Conservation (phyloP, 2,797 vertebrate genomes). For the Mareca strepera region DNA sequence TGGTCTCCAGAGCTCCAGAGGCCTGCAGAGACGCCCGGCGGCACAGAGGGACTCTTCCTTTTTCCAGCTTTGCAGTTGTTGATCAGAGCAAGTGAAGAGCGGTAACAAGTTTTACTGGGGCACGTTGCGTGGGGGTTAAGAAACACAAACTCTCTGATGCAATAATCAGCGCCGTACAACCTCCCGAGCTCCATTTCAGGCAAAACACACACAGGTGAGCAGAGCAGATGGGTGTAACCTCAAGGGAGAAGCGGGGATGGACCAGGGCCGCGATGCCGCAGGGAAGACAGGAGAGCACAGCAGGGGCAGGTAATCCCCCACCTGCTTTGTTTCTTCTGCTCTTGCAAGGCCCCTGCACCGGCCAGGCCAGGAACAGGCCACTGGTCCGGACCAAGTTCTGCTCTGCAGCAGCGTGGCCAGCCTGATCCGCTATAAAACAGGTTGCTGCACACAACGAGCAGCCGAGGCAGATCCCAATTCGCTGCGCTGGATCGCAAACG, state of each 20-base stretch:
- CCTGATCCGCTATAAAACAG: background rate
- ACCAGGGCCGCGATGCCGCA: fast-evolving
- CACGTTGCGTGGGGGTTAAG: background rate
- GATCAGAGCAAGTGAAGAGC: constrained; percentile 30
- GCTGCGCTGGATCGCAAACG: background rate
- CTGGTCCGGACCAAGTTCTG: fast-evolving
- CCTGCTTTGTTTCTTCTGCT: background rate
- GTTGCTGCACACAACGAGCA: background rate
- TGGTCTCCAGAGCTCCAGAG: background rate
- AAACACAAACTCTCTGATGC: background rate
- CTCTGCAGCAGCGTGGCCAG: background rate
- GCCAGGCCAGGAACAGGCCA: background rate
- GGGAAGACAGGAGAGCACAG: background rate
- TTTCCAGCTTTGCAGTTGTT: constrained; percentile 30
- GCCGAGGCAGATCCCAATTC: background rate
- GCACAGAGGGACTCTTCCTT: background rate
- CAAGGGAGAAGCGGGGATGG: background rate
- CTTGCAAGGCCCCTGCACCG: background rate
- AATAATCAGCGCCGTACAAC: background rate
- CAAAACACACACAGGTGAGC: background rate
- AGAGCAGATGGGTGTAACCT: background rate
- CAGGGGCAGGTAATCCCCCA: background rate
- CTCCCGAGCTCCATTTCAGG: background rate
- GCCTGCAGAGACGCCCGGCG: background rate
- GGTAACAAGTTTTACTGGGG: constrained; percentile 17